These are phyloP conservation scores for Prinia subflava DNA, from an alignment of 2,113 vertebrate genomes.

Conservation along the genomic window DNA sequence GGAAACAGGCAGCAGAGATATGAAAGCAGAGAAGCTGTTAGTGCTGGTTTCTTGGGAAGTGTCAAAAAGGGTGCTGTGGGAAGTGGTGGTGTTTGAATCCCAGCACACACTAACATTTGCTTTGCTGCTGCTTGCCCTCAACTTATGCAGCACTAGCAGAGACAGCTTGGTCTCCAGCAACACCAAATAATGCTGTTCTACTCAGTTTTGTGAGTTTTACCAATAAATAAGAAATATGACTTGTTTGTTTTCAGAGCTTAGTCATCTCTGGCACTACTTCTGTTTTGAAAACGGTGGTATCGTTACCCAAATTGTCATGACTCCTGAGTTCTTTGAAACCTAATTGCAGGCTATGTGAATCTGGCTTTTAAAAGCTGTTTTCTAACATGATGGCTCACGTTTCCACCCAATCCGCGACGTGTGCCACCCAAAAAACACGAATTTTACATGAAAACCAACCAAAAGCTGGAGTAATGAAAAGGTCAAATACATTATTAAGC, in stretches of 20 bases:
- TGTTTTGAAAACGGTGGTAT: conserved; percentile 57
- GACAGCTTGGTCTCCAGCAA: background rate
- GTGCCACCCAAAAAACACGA: background rate
- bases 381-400: background rate
- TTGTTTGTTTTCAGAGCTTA: conserved; percentile 57
- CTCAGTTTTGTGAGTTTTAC: background rate
- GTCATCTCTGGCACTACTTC: conserved; percentile 49
- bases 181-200: background rate
- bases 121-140: background rate
- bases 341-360: conserved; percentile 10
- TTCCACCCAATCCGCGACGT: background rate
- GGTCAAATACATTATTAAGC: conserved; percentile 56
- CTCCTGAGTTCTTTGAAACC: conserved; percentile 55
- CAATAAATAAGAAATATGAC: background rate
- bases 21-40: background rate
- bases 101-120: background rate
- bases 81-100: background rate
- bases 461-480: conserved; percentile 41
- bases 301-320: conserved; percentile 25
- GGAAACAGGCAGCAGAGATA: background rate
- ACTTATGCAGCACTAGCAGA: background rate
- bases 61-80: background rate
- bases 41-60: background rate
- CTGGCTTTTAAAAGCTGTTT: background rate
- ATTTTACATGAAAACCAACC: background rate